A percentile compares a stretch with the other conserved stretches of the same genome.
These are phyloP conservation scores for Lepisosteus osseus DNA, from an alignment of 2,113 vertebrate genomes.

Conservation along the genomic window DNA sequence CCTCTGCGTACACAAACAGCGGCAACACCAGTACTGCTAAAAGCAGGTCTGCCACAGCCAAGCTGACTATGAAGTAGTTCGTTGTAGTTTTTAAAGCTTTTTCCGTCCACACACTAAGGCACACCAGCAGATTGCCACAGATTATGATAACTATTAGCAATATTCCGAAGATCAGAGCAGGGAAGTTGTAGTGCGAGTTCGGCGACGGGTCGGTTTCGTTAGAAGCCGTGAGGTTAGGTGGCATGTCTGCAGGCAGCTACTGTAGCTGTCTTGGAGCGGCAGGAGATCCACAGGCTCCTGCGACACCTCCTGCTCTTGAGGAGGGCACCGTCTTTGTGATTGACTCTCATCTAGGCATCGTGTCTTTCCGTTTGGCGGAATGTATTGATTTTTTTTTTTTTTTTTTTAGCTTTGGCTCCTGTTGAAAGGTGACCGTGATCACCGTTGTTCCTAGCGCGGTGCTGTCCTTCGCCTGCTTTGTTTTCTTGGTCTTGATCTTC, in stretches of 20 bases:
- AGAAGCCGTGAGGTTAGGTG: conserved; percentile 36
- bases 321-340: conserved; percentile 15
- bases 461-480: background rate
- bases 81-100: conserved; percentile 89
- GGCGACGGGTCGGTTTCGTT: conserved; percentile 39
- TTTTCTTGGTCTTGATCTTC: background rate
- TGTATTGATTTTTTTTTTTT: background rate
- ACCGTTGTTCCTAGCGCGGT: too few species aligned
- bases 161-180: conserved; percentile 75
- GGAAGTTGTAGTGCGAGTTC: conserved; percentile 46
- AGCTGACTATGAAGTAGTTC: conserved; percentile 91
- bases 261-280: background rate
- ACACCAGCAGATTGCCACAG: conserved; percentile 84
- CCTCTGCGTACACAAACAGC: conserved; percentile 89
- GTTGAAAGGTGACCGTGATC: too few species aligned
- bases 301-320: conserved; percentile 9
- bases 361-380: conserved; percentile 1
- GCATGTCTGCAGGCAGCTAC: conserved; percentile 48
- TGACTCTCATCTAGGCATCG: conserved; percentile 42
- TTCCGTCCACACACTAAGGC: conserved; percentile 82
- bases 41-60: conserved; percentile 84
- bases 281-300: conserved; percentile 35
- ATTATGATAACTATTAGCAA: conserved; percentile 75
- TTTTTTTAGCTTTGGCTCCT: background rate
- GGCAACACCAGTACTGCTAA: conserved; percentile 87